Conservation (phyloP, 2,797 vertebrate species). For the Ptychadena robeensis region DNA sequence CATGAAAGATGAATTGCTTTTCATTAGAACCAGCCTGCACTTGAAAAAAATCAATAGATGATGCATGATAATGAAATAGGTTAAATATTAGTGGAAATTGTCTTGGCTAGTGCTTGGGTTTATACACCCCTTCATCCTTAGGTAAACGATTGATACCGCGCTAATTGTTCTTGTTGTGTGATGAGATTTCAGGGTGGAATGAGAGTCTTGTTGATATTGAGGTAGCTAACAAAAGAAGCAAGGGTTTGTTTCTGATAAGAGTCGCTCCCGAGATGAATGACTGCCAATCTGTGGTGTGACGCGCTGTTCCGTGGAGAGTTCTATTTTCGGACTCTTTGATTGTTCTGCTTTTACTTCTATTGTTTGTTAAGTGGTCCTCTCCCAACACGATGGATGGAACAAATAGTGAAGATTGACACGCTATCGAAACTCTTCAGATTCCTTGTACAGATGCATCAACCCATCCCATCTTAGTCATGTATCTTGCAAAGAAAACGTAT, state of each 20-base stretch:
- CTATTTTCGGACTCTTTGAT: constrained; percentile 57
- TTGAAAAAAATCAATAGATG: constrained; percentile 70
- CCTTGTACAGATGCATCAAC: background rate
- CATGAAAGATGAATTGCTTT: constrained; percentile 74
- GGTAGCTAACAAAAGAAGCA: constrained; percentile 68
- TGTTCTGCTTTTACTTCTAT: constrained; percentile 39
- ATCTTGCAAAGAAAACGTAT: background rate
- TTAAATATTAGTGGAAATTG: constrained; percentile 76
- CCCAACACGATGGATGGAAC: constrained; percentile 49
- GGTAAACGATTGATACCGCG: constrained; percentile 69
- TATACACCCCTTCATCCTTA: constrained; percentile 65
- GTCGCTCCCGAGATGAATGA: constrained; percentile 68
- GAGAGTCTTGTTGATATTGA: constrained; percentile 66
- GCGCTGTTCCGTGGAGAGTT: constrained; percentile 56
- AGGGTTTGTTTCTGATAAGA: constrained; percentile 67
- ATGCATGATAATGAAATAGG: constrained; percentile 72
- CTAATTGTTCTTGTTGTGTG: constrained; percentile 65
- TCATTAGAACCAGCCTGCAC: constrained; percentile 65
- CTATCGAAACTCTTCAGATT: constrained; percentile 51
- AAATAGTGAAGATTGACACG: constrained; percentile 51
- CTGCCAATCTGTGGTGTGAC: constrained; percentile 60
- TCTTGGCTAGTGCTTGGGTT: constrained; percentile 62
- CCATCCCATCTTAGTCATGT: constrained; percentile 7
- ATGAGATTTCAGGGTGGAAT: constrained; percentile 63
- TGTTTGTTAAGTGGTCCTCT: constrained; percentile 60